Base-by-base conservation (phyloP, 2,888 invertebrate genomes). In the Petrolisthes cinctipes region DNA sequence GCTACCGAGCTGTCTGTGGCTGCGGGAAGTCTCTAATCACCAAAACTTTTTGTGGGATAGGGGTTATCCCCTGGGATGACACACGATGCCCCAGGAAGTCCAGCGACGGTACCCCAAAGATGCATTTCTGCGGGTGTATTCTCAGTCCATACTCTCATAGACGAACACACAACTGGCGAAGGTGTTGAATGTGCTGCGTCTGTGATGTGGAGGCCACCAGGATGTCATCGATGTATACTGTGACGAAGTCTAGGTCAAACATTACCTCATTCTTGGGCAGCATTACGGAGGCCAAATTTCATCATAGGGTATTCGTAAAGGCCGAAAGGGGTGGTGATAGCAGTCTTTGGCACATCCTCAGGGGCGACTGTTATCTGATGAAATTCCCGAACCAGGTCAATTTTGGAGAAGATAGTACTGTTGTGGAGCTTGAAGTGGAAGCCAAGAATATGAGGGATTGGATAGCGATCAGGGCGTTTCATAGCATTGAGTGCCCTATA, bases 241-340 rank as follows among this genome's bases (percentile, higher is more conserved):
- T 23, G 37, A 9, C 5, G 37, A 9, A 9, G 9, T 51, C 17
- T 7, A 79, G 17, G 53, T n/a, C 54, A 4, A n/a, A 6, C 6
- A 56, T 9, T 79, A 11, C 79, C 5, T 54, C n/a, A 5, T 79
- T n/a, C 5, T n/a, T 79, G 79, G 20, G 92, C 92, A 0, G 93
- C 92, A 86, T 93, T 93, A 1, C 92, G 78, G 0, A 93, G 91
- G 1, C 93, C 93, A 54, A 93, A 93, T 56, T 91, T 82, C 92
- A 92, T 93, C 4, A 85, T 85, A 0, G 91, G 83, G 82, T 92
- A 93, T 85, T 93, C 92, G n/a, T n/a, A 83, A 4, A 93, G 86
- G 5, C 92, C 92, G 20, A 79, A 79, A 0, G 92, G 92, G 4
- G 93, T 93, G 0, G 89, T 92, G 1, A 93, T 92, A 0, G 92